Evolutionary conservation across 2,113 vertebrate genomes (phyloP), one percentile per base, ranked within the genome.

Genomic region (Leuciscus idus): DNA sequence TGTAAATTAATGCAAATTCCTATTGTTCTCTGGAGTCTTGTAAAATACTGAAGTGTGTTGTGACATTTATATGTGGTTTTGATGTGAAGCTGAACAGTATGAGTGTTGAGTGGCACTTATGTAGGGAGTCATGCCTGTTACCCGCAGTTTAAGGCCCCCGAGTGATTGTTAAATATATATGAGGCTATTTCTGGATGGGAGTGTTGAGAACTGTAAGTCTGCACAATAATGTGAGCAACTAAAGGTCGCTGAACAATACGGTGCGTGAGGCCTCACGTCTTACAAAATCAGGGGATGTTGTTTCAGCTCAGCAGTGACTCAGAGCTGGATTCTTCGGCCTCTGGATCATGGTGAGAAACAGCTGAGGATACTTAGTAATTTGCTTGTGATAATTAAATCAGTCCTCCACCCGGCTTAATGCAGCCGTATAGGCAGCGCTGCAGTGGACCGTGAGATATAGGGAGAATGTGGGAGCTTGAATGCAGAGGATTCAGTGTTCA

Each of bases 111-210:
- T 77, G 70, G 66, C 48, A 52, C 23, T 19, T 79, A 61, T 84
- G 75, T 28, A 48, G 36, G 15, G 43, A 88, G 68, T 84, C 77
- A 83, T 85, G 85, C n/a, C 8, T 79, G 82, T 70, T 85, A 78
- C n/a, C 30, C 30, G 46, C 50, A 70, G 62, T 74, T 72, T 78
- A 84, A 70, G 76, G 61, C n/a, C 72, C 72, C 61, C 1, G 70
- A 72, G 72, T 81, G 81, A 57, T 76, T 85, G 87, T 88, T 88
- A 88, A 85, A 88, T 88, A 88, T 86, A 88, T 75, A 86, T 85
- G 30, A 46, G 72, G 70, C 87, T 88, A 86, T 90, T 90, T 90
- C 50, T 17, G 78, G 87, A 81, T 33, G 77, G 26, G 59, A 46
- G 86, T 66, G 84, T 77, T 87, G 62, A 84, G 84, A 76, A 46